A percentile compares a stretch with the other conserved stretches of the same genome.
Conservation (phyloP, 2,888 invertebrate species). For the Lysandra bellargus region DNA sequence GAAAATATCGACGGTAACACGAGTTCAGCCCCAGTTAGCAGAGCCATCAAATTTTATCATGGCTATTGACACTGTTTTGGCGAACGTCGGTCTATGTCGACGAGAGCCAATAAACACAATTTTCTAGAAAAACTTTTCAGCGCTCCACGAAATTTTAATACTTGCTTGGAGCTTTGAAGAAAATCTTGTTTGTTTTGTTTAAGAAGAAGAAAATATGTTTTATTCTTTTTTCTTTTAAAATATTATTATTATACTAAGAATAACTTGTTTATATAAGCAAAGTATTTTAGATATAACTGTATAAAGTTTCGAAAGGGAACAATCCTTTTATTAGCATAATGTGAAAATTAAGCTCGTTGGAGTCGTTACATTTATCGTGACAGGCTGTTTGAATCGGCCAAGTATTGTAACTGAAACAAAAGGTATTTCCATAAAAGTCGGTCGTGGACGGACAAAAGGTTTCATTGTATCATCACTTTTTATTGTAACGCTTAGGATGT, state of each 20-base stretch:
- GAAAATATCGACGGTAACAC: constrained; percentile 55
- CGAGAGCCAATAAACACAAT: constrained; percentile 49
- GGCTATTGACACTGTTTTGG: constrained; percentile 69
- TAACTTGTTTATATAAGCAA: no score
- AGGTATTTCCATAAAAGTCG: constrained; percentile 20
- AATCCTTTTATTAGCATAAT: constrained; percentile 11
- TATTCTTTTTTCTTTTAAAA: no score
- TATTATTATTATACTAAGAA: no score
- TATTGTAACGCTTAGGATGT: neutral
- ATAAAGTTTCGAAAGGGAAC: constrained; percentile 6
- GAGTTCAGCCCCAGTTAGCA: constrained; percentile 52
- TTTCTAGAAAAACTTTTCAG: constrained; percentile 37
- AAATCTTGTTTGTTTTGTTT: neutral
- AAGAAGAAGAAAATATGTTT: neutral
- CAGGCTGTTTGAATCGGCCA: neutral
- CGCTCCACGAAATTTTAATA: neutral
- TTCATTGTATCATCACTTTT: constrained; percentile 10
- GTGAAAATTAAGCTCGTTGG: constrained; percentile 9
- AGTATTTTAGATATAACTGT: neutral
- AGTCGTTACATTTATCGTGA: constrained; percentile 13
- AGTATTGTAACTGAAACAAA: constrained; percentile 17
- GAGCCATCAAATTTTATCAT: constrained; percentile 72
- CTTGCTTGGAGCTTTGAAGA: neutral
- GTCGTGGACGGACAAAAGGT: constrained; percentile 13
- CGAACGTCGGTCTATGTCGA: constrained; percentile 55